Evolutionary conservation across 2,888 invertebrate genomes (phyloP).

Genomic region (Allophyes oxyacanthae): DNA sequence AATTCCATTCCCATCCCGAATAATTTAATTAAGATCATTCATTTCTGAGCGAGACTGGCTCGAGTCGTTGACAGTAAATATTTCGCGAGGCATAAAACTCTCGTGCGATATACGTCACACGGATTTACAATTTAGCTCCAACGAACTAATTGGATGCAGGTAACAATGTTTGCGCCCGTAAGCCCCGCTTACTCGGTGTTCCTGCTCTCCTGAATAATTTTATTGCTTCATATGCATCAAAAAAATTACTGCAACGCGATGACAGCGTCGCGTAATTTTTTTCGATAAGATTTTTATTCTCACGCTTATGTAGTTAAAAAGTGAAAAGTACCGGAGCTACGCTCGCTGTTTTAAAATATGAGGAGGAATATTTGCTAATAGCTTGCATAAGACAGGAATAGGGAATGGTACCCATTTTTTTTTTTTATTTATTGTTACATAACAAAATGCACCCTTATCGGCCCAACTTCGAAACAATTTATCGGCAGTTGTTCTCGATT

Average conservation of each 20-base stretch:
- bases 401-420: too few species aligned
- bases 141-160: slow-evolving; percentile 76
- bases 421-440: too few species aligned
- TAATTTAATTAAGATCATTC: too few species aligned
- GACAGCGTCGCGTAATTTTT: slow-evolving; percentile 15
- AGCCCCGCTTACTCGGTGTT: slow-evolving; percentile 50
- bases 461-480: too few species aligned
- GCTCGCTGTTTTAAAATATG: neutral
- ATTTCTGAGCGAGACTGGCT: neutral
- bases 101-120: slow-evolving; percentile 46
- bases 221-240: slow-evolving; percentile 65
- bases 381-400: too few species aligned
- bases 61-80: slow-evolving; percentile 28
- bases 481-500: too few species aligned
- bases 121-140: slow-evolving; percentile 74
- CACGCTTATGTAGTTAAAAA: slow-evolving; percentile 14
- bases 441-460: too few species aligned
- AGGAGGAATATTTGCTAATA: too few species aligned
- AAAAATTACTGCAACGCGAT: slow-evolving; percentile 40
- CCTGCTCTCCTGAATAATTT: slow-evolving; percentile 59
- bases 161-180: slow-evolving; percentile 72
- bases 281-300: slow-evolving; percentile 18
- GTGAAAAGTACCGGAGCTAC: neutral
- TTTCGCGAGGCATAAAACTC: slow-evolving; percentile 35
- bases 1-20: too few species aligned